Evolutionary conservation across 2,888 invertebrate genomes (phyloP).

Genomic region (Mamestra brassicae): DNA sequence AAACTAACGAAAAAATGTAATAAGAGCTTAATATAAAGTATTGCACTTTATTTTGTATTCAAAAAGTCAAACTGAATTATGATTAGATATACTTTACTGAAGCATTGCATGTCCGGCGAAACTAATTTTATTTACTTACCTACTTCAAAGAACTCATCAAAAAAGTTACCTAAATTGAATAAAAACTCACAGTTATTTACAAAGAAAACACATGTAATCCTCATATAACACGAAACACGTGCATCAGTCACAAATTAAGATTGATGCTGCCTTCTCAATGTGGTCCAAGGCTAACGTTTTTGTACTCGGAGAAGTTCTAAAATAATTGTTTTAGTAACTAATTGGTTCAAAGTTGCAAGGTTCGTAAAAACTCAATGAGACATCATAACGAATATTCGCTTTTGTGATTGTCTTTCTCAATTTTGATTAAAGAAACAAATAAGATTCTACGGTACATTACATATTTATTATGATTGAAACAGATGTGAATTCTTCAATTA

Average conservation of each 20-base stretch:
- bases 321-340: slow-evolving; percentile 44
- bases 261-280: slow-evolving; percentile 49
- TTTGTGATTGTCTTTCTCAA: slow-evolving; percentile 26
- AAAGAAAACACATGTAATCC: slow-evolving; percentile 36
- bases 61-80: not conserved
- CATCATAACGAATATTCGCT: slow-evolving; percentile 8
- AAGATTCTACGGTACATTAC: not conserved
- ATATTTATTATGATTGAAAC: not conserved
- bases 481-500: not conserved
- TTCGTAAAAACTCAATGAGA: slow-evolving; percentile 29
- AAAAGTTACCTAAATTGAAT: slow-evolving; percentile 29
- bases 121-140: slow-evolving; percentile 1
- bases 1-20: no score
- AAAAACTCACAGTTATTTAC: slow-evolving; percentile 18
- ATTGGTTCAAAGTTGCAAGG: slow-evolving; percentile 51
- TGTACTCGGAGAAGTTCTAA: slow-evolving; percentile 40
- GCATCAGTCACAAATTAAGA: slow-evolving; percentile 55
- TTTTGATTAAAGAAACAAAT: not conserved
- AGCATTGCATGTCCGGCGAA: not conserved
- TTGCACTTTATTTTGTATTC: not conserved
- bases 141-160: slow-evolving; percentile 17
- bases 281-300: slow-evolving; percentile 54
- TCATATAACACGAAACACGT: slow-evolving; percentile 43
- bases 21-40: not conserved
- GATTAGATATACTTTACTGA: not conserved